A percentile compares a stretch with the other conserved stretches of the same genome.
Evolutionary conservation across 2,888 invertebrate species (phyloP).

Genomic region (Lepidocyrtinus sp.): DNA sequence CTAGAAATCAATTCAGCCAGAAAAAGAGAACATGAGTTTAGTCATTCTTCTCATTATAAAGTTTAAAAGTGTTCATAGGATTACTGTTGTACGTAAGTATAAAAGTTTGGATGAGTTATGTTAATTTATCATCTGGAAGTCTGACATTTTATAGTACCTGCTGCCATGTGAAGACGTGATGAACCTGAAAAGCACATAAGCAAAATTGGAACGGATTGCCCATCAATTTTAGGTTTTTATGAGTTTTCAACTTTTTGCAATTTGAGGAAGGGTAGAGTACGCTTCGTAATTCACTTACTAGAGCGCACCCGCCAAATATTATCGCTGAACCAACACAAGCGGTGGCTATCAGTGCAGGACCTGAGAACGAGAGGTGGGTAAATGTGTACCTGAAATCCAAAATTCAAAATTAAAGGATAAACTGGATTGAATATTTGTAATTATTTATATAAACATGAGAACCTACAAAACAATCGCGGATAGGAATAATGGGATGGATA

Average conservation of each 20-base stretch:
- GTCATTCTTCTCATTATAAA: slow-evolving; percentile 3
- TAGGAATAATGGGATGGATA: slow-evolving; percentile 69
- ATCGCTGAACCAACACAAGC: slow-evolving; percentile 68
- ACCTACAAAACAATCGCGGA: slow-evolving; percentile 68
- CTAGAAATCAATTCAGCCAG: slow-evolving; percentile 33
- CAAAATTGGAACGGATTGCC: too few relatives aligned
- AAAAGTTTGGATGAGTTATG: background rate
- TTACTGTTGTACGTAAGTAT: background rate
- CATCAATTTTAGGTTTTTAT: too few relatives aligned
- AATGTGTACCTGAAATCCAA: slow-evolving; percentile 38
- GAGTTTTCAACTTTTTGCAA: too few relatives aligned
- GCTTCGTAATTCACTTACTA: slow-evolving; percentile 55
- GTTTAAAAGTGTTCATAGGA: background rate
- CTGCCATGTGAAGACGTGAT: slow-evolving; percentile 69
- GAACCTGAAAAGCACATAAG: slow-evolving; percentile 59
- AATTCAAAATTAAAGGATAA: background rate
- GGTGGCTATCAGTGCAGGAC: slow-evolving; percentile 67
- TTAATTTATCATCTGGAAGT: slow-evolving; percentile 43
- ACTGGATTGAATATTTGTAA: background rate
- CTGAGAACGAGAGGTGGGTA: slow-evolving; percentile 67
- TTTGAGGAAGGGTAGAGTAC: too few relatives aligned
- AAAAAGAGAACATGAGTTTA: slow-evolving; percentile 14
- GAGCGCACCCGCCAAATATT: slow-evolving; percentile 68
- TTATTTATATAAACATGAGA: background rate
- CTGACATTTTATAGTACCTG: slow-evolving; percentile 65